Percentiles rank a stretch among this genome's conserved stretches.
Conservation (phyloP, 1,140 invertebrate genomes). For the Bilobella aurantiaca region DNA sequence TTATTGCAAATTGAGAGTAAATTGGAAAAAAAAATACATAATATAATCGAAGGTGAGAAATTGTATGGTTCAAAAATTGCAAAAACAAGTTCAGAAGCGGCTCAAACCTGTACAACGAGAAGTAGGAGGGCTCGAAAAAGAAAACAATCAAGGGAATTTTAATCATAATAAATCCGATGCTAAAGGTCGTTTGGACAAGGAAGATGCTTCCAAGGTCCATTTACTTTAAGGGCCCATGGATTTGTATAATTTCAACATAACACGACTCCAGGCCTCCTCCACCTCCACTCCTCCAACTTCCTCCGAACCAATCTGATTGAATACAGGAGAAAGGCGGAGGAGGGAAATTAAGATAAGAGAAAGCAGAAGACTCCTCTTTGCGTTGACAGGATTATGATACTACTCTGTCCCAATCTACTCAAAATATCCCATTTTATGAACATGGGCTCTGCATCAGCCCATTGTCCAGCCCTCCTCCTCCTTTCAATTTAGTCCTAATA, state of each 20-base stretch:
- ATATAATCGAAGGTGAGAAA: too few species aligned
- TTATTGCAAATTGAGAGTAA: too few species aligned
- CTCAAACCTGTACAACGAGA: too few species aligned
- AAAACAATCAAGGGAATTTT: conserved; percentile 2
- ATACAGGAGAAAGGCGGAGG: background rate
- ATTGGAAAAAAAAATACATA: too few species aligned
- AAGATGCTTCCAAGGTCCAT: background rate
- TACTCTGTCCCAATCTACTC: background rate
- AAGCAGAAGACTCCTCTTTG: background rate
- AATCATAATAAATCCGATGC: conserved; percentile 4
- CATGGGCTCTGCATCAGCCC: background rate
- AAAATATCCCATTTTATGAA: background rate
- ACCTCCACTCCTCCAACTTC: background rate
- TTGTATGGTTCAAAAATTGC: too few species aligned
- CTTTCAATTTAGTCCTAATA: background rate
- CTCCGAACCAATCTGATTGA: background rate
- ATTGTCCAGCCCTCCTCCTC: background rate
- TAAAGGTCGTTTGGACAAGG: background rate
- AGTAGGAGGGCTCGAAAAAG: too few species aligned
- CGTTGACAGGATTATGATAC: conserved; percentile 8
- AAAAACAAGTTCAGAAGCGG: background rate
- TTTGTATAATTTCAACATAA: conserved; percentile 7
- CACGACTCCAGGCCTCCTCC: background rate
- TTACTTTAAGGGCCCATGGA: conserved; percentile 4
- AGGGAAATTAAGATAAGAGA: conserved; percentile 4